Evolutionary conservation across 2,888 invertebrate genomes (phyloP).

Genomic region (Habrosyne pyritoides): DNA sequence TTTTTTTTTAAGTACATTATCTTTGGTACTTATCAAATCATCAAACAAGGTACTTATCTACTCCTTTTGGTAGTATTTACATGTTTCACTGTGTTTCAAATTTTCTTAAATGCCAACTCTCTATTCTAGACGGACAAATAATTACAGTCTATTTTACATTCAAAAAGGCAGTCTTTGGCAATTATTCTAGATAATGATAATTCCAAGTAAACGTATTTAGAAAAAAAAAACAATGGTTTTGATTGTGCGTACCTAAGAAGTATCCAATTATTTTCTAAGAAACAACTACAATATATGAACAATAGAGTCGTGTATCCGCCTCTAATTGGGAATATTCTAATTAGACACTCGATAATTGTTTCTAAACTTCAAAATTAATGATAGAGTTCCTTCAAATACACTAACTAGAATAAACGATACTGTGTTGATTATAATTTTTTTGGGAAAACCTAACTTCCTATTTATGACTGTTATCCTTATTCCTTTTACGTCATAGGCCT

Average conservation of each 20-base stretch:
- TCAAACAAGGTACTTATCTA: too few relatives aligned
- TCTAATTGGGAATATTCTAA: not conserved
- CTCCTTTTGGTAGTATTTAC: too few relatives aligned
- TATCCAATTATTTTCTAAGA: not conserved
- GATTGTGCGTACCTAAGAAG: not conserved
- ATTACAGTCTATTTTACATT: not conserved
- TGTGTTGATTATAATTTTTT: too few relatives aligned
- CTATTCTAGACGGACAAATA: too few relatives aligned
- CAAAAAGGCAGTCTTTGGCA: not conserved
- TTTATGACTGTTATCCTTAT: not conserved
- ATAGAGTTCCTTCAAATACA: not conserved
- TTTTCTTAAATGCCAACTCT: too few relatives aligned
- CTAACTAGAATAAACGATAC: too few relatives aligned
- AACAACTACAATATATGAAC: not conserved
- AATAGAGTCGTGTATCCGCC: not conserved
- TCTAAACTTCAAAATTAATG: not conserved
- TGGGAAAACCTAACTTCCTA: too few relatives aligned
- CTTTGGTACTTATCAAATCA: too few relatives aligned
- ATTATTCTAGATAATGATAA: not conserved
- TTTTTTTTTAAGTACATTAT: too few relatives aligned
- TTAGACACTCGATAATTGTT: not conserved
- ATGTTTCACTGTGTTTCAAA: too few relatives aligned
- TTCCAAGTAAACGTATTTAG: not conserved
- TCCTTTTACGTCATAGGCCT: not conserved
- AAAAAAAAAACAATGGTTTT: not conserved